Percentiles rank a stretch among this genome's conserved stretches.
phyloP scores from a whole-genome alignment of 1,140 invertebrate species.

The Drosophila bocqueti region DNA sequence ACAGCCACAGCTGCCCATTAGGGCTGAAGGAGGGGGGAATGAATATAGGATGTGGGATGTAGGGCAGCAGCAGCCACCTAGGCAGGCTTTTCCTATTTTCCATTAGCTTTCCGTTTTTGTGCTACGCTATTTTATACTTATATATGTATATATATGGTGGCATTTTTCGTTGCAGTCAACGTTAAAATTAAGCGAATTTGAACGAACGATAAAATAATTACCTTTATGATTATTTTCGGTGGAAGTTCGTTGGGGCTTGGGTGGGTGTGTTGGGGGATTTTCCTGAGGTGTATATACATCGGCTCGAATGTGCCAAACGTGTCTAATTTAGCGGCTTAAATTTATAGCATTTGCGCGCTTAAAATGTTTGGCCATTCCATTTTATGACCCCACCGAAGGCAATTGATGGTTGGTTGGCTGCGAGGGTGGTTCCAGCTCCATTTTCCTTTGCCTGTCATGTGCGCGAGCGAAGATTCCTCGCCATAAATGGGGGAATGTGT shows the following conservation, averaged over 20 bases:
- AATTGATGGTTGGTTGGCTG: constrained; percentile 42
- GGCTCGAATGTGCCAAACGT: constrained; percentile 67
- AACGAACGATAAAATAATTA: constrained; percentile 77
- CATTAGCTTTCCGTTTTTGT: constrained; percentile 51
- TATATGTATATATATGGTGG: constrained; percentile 16
- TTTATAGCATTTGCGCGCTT: constrained; percentile 77
- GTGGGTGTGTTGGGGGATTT: not conserved
- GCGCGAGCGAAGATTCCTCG: not conserved
- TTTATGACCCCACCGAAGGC: constrained; percentile 66
- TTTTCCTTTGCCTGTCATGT: constrained; percentile 10
- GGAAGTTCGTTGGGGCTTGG: not conserved
- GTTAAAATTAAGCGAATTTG: constrained; percentile 74
- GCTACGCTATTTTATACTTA: constrained; percentile 6
- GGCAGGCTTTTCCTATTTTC: constrained; percentile 66
- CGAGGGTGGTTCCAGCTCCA: not conserved
- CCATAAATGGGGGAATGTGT: constrained; percentile 22
- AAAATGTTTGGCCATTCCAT: constrained; percentile 72
- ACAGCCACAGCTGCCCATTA: constrained; percentile 47
- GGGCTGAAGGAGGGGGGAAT: constrained; percentile 8
- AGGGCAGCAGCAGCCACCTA: constrained; percentile 17
- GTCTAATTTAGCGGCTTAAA: constrained; percentile 78
- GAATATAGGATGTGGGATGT: constrained; percentile 2
- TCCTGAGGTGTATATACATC: constrained; percentile 9
- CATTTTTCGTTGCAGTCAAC: constrained; percentile 45
- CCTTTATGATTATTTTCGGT: constrained; percentile 74